These are phyloP conservation scores for Enteromius paludinosus DNA, from an alignment of 2,797 vertebrate genomes.

Conservation along the genomic window DNA sequence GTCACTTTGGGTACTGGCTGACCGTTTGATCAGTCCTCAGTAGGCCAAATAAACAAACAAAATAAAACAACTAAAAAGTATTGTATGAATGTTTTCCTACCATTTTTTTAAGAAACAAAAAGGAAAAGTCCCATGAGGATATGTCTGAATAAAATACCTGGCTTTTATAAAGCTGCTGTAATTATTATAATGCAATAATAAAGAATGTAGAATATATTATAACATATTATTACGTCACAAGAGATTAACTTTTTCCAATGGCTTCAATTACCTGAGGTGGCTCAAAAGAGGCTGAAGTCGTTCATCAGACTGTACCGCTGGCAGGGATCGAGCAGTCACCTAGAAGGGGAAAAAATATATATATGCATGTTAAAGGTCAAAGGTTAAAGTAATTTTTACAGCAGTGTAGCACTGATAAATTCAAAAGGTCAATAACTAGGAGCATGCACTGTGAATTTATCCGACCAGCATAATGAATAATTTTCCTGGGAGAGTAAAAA, in stretches of 20 bases:
- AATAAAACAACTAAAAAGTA: conserved; percentile 13
- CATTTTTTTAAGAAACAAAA: neutral
- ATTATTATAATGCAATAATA: conserved; percentile 40
- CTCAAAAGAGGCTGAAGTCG: conserved; percentile 93
- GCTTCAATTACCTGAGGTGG: conserved; percentile 90
- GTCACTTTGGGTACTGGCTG: conserved; percentile 1
- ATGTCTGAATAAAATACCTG: neutral
- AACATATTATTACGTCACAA: neutral
- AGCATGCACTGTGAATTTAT: neutral
- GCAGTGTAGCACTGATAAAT: conserved; percentile 61
- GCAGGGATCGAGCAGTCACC: conserved; percentile 92
- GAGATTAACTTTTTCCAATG: conserved; percentile 34
- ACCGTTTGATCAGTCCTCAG: conserved; percentile 1
- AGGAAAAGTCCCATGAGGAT: neutral
- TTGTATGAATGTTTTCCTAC: neutral
- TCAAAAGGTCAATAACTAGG: conserved; percentile 19
- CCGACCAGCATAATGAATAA: neutral
- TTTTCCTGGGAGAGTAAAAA: neutral
- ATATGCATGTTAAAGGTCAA: conserved; percentile 26
- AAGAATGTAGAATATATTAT: conserved; percentile 30
- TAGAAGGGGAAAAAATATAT: conserved; percentile 70
- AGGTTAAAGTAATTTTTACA: conserved; percentile 39
- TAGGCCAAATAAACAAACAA: conserved; percentile 1
- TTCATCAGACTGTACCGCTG: conserved; percentile 92
- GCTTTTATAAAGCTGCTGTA: neutral